Conservation (phyloP, 1,140 invertebrate species). For the Heliconius himera region DNA sequence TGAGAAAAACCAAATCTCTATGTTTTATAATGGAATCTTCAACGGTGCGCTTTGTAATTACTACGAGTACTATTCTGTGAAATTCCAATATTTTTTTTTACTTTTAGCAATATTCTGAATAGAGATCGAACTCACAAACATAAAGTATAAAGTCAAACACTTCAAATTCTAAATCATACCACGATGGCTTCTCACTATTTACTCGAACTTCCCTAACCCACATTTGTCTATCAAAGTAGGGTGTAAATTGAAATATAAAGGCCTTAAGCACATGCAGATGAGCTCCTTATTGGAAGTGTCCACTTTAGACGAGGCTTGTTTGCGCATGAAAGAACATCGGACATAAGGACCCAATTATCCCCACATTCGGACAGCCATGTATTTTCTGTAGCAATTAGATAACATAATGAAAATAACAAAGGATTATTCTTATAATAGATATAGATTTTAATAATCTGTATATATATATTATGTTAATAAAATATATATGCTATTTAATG, state of each 20-base stretch:
- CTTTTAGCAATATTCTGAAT: no score
- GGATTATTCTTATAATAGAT: not conserved
- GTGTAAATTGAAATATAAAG: conserved; percentile 14
- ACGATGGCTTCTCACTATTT: not conserved
- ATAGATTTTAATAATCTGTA: not conserved
- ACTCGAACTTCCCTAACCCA: conserved; percentile 2
- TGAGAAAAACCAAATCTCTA: no score
- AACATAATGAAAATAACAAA: not conserved
- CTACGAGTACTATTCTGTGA: no score
- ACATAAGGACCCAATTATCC: conserved; percentile 35
- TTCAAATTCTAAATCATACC: no score
- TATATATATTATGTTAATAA: not conserved
- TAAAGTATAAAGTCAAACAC: not conserved
- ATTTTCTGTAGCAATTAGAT: conserved; percentile 9
- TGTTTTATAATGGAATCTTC: no score
- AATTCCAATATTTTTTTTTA: no score
- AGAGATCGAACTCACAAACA: not conserved
- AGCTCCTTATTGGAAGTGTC: conserved; percentile 43
- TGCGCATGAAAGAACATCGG: conserved; percentile 30
- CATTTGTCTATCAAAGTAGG: conserved; percentile 9
- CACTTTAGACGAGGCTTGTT: conserved; percentile 40
- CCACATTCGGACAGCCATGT: conserved; percentile 12
- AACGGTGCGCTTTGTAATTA: no score
- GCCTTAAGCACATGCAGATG: conserved; percentile 44
- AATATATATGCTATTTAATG: no score